Evolutionary conservation across 2,113 vertebrate species (phyloP).

Genomic region (Lathamus discolor): DNA sequence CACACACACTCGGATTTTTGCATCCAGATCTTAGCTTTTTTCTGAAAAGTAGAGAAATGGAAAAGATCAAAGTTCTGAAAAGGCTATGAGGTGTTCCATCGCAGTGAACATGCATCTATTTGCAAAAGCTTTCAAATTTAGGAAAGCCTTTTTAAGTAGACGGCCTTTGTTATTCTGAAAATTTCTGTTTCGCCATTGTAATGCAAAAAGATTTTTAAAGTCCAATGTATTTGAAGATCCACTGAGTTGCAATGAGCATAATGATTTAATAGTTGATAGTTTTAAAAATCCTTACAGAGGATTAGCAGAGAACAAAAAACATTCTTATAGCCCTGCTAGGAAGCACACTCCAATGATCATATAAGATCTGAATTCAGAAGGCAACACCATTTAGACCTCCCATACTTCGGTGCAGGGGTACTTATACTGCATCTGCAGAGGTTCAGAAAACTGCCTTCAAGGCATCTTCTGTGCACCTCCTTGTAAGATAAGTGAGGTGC

Average conservation of each 20-base stretch:
- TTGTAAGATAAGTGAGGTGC: neutral
- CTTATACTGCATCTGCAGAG: neutral
- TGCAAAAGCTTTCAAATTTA: neutral
- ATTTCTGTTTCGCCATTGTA: neutral
- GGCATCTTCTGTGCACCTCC: neutral
- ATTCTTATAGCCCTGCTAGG: neutral
- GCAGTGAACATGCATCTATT: neutral
- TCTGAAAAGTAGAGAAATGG: neutral
- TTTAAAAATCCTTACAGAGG: neutral
- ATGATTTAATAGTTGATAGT: neutral
- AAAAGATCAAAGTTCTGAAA: neutral
- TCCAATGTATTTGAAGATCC: neutral
- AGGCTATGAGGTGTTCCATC: neutral
- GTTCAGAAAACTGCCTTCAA: neutral
- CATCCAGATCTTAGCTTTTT: neutral
- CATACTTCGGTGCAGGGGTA: neutral
- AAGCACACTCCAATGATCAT: neutral
- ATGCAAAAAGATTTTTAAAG: neutral
- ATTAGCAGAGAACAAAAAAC: neutral
- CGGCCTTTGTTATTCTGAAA: neutral
- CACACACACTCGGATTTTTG: neutral
- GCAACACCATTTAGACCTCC: neutral
- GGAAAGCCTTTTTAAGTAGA: neutral
- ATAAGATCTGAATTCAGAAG: neutral
- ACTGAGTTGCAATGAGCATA: neutral